Base-by-base conservation (phyloP, 2,113 vertebrate genomes). In the Chauna torquata region DNA sequence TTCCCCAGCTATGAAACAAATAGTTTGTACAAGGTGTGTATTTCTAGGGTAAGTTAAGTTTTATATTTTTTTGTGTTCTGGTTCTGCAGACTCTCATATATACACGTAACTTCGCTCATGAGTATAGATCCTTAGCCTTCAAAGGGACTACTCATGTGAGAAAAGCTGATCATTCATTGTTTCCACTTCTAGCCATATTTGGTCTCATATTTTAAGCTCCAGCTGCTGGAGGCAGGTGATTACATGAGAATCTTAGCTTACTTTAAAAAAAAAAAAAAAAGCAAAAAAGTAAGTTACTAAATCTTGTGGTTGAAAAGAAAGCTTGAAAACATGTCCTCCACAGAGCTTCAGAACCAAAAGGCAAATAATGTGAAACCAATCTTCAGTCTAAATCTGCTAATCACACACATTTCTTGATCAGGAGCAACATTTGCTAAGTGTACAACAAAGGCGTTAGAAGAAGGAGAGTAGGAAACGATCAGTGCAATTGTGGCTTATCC, bases 181-280 rank as follows among this genome's bases (percentile, higher is more conserved):
- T 96, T 97, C 94, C 78, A 96, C 19, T 92, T 92, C 70, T 82
- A 58, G 58, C 92, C 89, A 72, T 92, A 94, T 95, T 95, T 85
- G 89, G 91, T 82, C 62, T 66, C 64, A 49, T 86, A 25, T 84
- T 87, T 91, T 90, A 91, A 80, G 45, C 38, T 68, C 25, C 71
- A 94, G 84, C 40, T 95, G 62, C 81, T 75, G 66, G 54, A 94
- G 71, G 45, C 59, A 93, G 61, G 91, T 91, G 83, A 89, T 77
- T 85, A 70, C 81, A 88, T 36, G 78, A 88, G 52, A 92, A 83
- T 86, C 72, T 95, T 55, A 68, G 25, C 64, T 92, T 87, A 70
- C 75, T 95, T 82, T 36, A 8, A 38, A 61, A 66, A 68, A 36
- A 49, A 52, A 62, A 36, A 36, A 64, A 68, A 49, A 57, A 49